Evolutionary conservation across 2,113 vertebrate genomes (phyloP).

Genomic region (Egretta garzetta): DNA sequence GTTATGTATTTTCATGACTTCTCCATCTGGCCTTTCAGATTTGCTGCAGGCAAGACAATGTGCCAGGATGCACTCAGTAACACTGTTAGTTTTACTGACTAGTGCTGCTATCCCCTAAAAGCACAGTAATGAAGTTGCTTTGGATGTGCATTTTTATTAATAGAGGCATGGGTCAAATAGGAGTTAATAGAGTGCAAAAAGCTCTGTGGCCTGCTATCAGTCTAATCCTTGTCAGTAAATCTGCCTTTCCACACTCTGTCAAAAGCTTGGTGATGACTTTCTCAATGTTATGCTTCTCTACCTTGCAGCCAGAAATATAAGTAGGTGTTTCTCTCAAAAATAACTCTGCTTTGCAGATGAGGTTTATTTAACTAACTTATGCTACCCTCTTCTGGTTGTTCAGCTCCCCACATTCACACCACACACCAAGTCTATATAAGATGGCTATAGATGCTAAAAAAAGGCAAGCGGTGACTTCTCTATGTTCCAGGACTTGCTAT

Average conservation of each 20-base stretch:
- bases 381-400: conserved; percentile 62
- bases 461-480: background rate
- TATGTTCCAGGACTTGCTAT: background rate
- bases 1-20: background rate
- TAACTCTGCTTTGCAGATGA: background rate
- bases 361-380: conserved; percentile 18
- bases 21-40: background rate
- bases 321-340: background rate
- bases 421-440: background rate
- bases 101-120: background rate
- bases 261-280: background rate
- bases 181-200: background rate
- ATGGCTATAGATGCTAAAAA: background rate
- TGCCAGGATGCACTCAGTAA: background rate
- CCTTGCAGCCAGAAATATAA: background rate
- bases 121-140: background rate
- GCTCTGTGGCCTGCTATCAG: background rate
- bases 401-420: background rate
- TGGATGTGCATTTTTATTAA: background rate
- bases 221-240: background rate
- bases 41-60: background rate
- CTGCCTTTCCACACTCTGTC: background rate
- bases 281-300: background rate
- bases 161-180: background rate
- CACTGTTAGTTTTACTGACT: background rate